Percentiles rank a stretch among this genome's conserved stretches.
phyloP scores from a whole-genome alignment of 2,797 vertebrate genomes.

The Orientallactaga sibirica region DNA sequence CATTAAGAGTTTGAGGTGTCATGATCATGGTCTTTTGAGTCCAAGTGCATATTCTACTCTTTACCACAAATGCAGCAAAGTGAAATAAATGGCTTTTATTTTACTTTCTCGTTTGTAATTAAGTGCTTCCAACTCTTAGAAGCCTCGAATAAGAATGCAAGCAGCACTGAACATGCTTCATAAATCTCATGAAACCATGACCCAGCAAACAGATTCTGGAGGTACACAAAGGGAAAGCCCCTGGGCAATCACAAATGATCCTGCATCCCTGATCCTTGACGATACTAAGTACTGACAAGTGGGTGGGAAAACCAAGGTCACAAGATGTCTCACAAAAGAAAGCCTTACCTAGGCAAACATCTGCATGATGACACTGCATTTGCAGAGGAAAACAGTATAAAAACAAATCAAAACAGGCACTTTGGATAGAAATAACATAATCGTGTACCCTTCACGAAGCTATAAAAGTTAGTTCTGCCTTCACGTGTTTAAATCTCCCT shows the following conservation, averaged over 20 bases:
- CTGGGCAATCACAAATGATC: background rate
- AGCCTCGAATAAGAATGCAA: background rate
- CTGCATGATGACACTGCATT: background rate
- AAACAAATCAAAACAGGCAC: constrained; percentile 29
- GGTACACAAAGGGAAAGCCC: background rate
- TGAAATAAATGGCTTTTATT: constrained; percentile 44
- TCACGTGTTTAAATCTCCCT: constrained; percentile 47
- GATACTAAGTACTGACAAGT: background rate
- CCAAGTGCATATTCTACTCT: background rate
- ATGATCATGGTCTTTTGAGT: constrained; percentile 28
- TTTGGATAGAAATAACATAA: background rate
- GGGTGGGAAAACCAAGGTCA: constrained; percentile 12
- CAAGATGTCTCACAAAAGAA: background rate
- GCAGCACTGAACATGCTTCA: constrained; percentile 1
- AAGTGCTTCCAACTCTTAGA: constrained; percentile 2
- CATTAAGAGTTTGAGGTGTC: background rate
- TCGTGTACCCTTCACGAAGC: background rate
- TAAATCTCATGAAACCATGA: constrained; percentile 7
- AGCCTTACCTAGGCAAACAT: background rate
- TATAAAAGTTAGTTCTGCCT: constrained; percentile 5
- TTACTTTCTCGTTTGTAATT: constrained; percentile 27
- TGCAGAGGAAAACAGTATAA: background rate
- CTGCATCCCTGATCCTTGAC: background rate
- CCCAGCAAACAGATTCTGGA: background rate
- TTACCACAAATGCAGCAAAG: constrained; percentile 30